Percentiles rank a stretch among this genome's conserved stretches.
Evolutionary conservation across 1,140 invertebrate genomes (phyloP).

Genomic region (Megalonaias nervosa): DNA sequence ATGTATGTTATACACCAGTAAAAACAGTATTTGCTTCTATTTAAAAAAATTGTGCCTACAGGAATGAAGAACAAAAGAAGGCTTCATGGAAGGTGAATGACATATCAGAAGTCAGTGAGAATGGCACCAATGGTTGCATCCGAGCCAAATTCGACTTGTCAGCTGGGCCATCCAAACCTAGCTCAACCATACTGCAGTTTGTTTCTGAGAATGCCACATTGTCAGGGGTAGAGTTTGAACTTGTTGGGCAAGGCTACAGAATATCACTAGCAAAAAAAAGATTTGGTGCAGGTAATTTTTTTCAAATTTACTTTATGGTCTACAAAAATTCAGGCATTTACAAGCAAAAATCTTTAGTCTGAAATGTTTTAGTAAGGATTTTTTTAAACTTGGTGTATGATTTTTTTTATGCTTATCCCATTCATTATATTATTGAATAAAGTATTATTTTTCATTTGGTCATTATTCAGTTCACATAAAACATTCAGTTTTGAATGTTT

Average conservation of each 20-base stretch:
- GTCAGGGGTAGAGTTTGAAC: conserved; percentile 94
- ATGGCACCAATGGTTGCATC: conserved; percentile 90
- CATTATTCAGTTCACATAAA: no score
- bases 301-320: background rate
- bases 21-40: no score
- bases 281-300: conserved; percentile 88
- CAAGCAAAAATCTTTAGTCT: background rate
- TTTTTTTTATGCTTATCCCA: background rate
- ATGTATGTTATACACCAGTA: no score
- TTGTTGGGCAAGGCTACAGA: conserved; percentile 90
- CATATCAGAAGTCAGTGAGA: conserved; percentile 88
- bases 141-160: conserved; percentile 90
- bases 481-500: background rate
- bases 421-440: background rate
- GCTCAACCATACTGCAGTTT: conserved; percentile 92
- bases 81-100: conserved; percentile 94
- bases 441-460: background rate
- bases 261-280: conserved; percentile 93
- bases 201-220: conserved; percentile 95
- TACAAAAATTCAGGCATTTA: background rate
- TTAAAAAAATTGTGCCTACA: conserved; percentile 56
- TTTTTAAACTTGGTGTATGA: background rate
- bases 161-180: conserved; percentile 83
- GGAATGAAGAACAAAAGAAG: conserved; percentile 85
- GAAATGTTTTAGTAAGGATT: background rate